Percentiles rank a stretch among this genome's conserved stretches.
phyloP scores from a whole-genome alignment of 2,113 vertebrate genomes.

The Anguilla japonica region DNA sequence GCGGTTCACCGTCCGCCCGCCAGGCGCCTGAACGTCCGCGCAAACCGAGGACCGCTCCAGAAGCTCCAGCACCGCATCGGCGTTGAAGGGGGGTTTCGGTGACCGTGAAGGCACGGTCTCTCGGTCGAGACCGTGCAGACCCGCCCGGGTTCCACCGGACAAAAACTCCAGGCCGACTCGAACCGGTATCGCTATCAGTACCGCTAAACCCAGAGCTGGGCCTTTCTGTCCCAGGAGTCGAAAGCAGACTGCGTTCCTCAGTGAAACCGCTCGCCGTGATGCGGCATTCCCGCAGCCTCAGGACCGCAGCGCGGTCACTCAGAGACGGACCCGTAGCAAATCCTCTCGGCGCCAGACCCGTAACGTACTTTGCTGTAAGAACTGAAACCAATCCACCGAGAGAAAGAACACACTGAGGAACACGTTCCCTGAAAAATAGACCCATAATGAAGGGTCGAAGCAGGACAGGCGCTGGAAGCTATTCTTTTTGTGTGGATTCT shows the following conservation, averaged over 20 bases:
- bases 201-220: too few relatives aligned
- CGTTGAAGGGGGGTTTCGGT: neutral
- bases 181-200: neutral
- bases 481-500: too few relatives aligned
- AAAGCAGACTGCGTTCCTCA: neutral
- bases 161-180: neutral
- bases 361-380: neutral
- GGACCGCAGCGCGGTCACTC: neutral
- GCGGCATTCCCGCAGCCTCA: neutral
- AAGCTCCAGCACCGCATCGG: neutral
- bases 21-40: neutral
- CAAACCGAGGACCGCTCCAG: neutral
- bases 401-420: neutral
- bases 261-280: neutral
- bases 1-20: neutral
- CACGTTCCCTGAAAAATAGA: neutral
- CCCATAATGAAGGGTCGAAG: too few relatives aligned
- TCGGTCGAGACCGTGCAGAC: neutral
- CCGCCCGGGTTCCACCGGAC: neutral
- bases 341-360: neutral
- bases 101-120: neutral
- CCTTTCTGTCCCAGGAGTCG: too few relatives aligned
- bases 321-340: neutral
- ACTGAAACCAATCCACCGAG: too few relatives aligned
- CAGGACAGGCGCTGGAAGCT: too few relatives aligned